phyloP scores from a whole-genome alignment of 2,797 vertebrate genomes.

The Phoebastria nigripes region DNA sequence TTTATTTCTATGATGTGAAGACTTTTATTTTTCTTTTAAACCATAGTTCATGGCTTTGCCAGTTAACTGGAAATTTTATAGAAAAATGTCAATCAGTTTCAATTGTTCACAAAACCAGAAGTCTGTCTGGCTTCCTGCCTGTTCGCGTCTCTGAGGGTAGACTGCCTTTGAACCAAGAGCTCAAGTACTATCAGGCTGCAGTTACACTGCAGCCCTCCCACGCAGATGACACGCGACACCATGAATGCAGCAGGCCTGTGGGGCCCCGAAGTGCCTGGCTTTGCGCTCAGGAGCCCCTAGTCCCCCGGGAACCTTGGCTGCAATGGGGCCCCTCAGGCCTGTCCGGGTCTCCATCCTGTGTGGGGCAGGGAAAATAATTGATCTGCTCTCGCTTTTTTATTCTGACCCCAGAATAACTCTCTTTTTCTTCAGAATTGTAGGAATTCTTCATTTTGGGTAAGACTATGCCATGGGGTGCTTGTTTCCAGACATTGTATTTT shows the following conservation, averaged over 20 bases:
- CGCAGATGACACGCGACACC: accelerated
- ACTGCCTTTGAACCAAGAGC: neutral
- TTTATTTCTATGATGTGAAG: neutral
- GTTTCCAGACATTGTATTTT: neutral
- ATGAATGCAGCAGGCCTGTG: accelerated
- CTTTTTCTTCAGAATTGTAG: neutral
- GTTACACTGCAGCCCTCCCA: neutral
- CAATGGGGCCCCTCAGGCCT: neutral
- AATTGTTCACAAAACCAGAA: slow-evolving; percentile 1
- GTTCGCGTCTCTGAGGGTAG: neutral
- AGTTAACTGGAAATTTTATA: neutral
- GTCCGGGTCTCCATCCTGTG: neutral
- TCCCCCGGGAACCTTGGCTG: neutral
- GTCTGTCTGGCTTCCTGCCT: slow-evolving; percentile 17
- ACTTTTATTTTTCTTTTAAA: neutral
- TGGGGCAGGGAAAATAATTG: neutral
- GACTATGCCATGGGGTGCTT: neutral
- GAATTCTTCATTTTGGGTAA: neutral
- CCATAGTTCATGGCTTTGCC: neutral
- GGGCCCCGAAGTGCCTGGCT: neutral
- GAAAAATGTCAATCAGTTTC: neutral
- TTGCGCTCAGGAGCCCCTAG: neutral
- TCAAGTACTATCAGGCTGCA: neutral
- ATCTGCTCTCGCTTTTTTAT: neutral
- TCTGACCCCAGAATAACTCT: neutral